These are phyloP conservation scores for Eupelmus urozonus DNA, from an alignment of 2,888 invertebrate genomes.

Conservation along the genomic window DNA sequence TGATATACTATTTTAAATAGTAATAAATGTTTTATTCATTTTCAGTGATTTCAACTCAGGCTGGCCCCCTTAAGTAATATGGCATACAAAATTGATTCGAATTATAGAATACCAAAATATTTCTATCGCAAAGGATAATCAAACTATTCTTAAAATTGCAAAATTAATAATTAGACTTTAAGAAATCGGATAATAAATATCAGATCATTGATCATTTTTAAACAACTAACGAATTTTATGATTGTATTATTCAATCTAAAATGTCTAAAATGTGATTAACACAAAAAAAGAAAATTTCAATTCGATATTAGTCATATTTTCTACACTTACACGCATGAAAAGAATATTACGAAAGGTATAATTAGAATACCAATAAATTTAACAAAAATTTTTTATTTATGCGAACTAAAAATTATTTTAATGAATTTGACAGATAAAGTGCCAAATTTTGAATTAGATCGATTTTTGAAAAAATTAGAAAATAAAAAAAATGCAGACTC, in stretches of 20 bases:
- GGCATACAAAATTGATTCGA: too few species aligned
- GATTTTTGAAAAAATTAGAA: not conserved
- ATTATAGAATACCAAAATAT: not conserved
- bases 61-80: too few species aligned
- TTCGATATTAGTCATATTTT: conserved; percentile 12
- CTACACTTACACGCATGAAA: not conserved
- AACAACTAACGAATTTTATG: conserved; percentile 26
- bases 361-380: too few species aligned
- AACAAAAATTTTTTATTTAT: too few species aligned
- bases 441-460: too few species aligned
- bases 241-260: conserved; percentile 36
- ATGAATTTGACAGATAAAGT: too few species aligned
- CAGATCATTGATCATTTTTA: conserved; percentile 19
- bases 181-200: conserved; percentile 26
- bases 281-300: conserved; percentile 45
- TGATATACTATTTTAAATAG: too few species aligned
- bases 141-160: not conserved
- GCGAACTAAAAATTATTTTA: too few species aligned
- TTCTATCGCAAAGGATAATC: not conserved
- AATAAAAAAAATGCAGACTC: conserved; percentile 38
- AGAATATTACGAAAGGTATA: not conserved
- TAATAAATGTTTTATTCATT: too few species aligned
- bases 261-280: not conserved
- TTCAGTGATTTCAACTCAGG: too few species aligned
- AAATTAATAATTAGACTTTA: conserved; percentile 30